Conservation (phyloP, 2,888 invertebrate species). For the Blera fallax region DNA sequence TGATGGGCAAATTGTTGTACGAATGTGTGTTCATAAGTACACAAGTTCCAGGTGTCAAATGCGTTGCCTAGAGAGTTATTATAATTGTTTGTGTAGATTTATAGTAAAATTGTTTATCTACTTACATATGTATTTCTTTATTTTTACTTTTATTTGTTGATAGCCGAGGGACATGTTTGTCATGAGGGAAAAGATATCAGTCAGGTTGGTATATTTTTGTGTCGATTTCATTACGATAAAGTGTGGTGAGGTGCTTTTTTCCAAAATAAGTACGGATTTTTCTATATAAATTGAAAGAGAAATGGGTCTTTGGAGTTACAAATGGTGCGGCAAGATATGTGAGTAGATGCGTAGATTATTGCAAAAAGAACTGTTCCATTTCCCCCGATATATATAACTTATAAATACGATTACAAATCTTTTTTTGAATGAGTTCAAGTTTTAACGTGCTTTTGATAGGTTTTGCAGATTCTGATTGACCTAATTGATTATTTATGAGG, state of each 20-base stretch:
- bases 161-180: not conserved
- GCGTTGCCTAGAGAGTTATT: slow-evolving; percentile 9
- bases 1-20: not conserved
- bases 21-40: not conserved
- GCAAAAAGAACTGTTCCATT: too few species aligned
- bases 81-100: slow-evolving; percentile 6
- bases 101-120: slow-evolving; percentile 28
- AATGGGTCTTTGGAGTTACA: slow-evolving; percentile 23
- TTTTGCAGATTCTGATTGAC: not conserved
- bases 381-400: not conserved
- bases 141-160: too few species aligned
- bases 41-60: slow-evolving; percentile 4
- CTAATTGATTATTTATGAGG: slow-evolving; percentile 3
- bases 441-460: not conserved
- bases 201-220: not conserved
- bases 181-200: not conserved
- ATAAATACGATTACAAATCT: not conserved
- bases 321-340: slow-evolving; percentile 29
- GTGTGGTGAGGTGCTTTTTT: not conserved
- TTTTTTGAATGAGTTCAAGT: not conserved
- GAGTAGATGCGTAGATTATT: not conserved
- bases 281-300: not conserved
- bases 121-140: too few species aligned
- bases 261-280: not conserved
- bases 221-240: not conserved